A percentile compares a stretch with the other conserved stretches of the same genome.
Conservation (phyloP, 2,113 vertebrate species). For the Cinclus cinclus region DNA sequence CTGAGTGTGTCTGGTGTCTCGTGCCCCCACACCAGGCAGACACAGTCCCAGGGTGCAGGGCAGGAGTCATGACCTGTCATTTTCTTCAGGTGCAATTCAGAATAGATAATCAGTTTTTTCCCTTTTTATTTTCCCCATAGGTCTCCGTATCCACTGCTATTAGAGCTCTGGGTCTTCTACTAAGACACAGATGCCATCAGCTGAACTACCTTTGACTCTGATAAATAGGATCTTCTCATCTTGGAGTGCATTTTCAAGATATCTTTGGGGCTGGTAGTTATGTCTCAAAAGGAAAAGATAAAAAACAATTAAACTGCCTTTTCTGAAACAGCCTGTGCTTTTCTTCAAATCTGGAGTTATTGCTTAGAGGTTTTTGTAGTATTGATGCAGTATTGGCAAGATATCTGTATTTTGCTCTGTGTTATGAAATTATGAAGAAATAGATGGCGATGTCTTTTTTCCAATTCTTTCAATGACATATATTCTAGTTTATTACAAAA, state of each 20-base stretch:
- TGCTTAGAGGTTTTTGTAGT: not conserved
- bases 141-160: not conserved
- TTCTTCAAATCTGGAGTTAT: not conserved
- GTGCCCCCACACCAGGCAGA: rapidly evolving
- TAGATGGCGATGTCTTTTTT: not conserved
- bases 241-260: not conserved
- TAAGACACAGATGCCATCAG: not conserved
- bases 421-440: not conserved
- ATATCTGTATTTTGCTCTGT: not conserved
- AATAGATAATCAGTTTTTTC: not conserved
- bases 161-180: not conserved
- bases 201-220: not conserved
- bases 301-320: not conserved
- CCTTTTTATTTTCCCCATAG: not conserved
- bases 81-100: not conserved
- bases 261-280: not conserved
- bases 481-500: not conserved
- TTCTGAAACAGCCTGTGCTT: not conserved
- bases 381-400: not conserved
- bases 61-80: not conserved
- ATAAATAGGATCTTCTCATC: not conserved
- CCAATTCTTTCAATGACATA: not conserved
- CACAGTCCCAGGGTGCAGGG: not conserved
- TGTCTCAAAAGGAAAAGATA: not conserved
- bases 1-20: not conserved